Evolutionary conservation across 2,797 vertebrate species (phyloP).

Genomic region (Anabacerthia variegaticeps): DNA sequence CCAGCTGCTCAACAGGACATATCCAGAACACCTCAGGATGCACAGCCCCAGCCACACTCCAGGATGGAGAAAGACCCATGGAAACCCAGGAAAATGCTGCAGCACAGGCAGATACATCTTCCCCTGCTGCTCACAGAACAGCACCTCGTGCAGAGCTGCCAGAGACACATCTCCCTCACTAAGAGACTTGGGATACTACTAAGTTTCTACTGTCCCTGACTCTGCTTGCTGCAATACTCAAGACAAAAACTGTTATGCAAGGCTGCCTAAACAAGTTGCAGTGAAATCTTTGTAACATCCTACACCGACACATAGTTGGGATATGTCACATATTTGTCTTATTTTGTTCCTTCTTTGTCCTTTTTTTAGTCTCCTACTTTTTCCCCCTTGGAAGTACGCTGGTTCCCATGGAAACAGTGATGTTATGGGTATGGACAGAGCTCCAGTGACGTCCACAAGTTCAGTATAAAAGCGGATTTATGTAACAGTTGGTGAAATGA

Average conservation of each 20-base stretch:
- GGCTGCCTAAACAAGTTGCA: constrained; percentile 47
- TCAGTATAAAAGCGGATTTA: constrained; percentile 46
- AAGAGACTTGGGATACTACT: neutral
- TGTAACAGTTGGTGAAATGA: constrained; percentile 52
- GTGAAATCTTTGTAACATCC: constrained; percentile 60
- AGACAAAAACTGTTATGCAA: constrained; percentile 48
- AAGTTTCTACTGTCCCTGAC: neutral
- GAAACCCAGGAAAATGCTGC: neutral
- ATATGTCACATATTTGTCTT: constrained; percentile 67
- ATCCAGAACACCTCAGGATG: accelerated
- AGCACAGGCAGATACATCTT: neutral
- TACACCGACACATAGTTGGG: constrained; percentile 48
- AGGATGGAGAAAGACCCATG: accelerated
- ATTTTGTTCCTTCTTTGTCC: constrained; percentile 64
- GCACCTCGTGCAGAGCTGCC: neutral
- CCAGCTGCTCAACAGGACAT: neutral
- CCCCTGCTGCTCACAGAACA: neutral
- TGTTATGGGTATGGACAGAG: constrained; percentile 64
- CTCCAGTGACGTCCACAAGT: constrained; percentile 55
- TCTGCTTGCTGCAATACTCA: neutral
- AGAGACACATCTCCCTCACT: neutral
- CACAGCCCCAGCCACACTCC: neutral
- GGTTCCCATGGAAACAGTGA: constrained; percentile 68
- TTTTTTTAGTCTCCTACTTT: constrained; percentile 72
- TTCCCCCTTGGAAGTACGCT: constrained; percentile 66